Base-by-base conservation (phyloP, 2,797 vertebrate genomes). In the Crocodylus rhombifer region DNA sequence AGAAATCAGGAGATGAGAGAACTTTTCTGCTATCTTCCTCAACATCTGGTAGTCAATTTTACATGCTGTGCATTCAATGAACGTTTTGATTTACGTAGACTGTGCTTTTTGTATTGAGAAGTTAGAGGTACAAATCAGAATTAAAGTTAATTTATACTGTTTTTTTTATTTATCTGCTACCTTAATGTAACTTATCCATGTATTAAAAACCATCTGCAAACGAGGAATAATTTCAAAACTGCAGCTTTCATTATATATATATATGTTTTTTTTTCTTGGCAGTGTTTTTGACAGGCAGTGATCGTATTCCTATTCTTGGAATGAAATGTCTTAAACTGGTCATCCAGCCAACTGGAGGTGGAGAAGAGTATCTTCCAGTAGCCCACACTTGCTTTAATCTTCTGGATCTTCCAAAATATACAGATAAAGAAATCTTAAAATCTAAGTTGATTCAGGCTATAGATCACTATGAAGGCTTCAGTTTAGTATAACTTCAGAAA, bases 371-470 rank as follows among this genome's bases (percentile, higher is more conserved):
- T 89, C 98, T 99, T 91, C 99, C 99, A 0, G 99, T 99, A 28
- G 99, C 99, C 74, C 99, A 99, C 97, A 99, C 99, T 84, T 99
- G 99, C 98, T 99, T 99, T 98, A 99, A 99, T 98, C 98, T 99
- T 95, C 98, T 99, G 95, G 99, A 99, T 97, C 98, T 99, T 96
- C 99, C 99, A 94, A 99, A 99, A 97, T 99, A 99, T 90, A 98
- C 98, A 12, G 98, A 98, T 86, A 97, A 97, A 93, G 98, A 98
- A 97, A 98, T 96, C 3, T 98, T 99, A 6, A 97, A 97, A 21
- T 97, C 98, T 85, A 99, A 99, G 96, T 97, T 99, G 88, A 98
- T 99, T 84, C 99, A 99, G 91, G 99, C 99, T 77, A 99, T 99
- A 96, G 99, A 99, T 97, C 99, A 99, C 97, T 99, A 99, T 55